Base-by-base conservation (phyloP, 2,888 invertebrate genomes). In the Salpingus planirostris region DNA sequence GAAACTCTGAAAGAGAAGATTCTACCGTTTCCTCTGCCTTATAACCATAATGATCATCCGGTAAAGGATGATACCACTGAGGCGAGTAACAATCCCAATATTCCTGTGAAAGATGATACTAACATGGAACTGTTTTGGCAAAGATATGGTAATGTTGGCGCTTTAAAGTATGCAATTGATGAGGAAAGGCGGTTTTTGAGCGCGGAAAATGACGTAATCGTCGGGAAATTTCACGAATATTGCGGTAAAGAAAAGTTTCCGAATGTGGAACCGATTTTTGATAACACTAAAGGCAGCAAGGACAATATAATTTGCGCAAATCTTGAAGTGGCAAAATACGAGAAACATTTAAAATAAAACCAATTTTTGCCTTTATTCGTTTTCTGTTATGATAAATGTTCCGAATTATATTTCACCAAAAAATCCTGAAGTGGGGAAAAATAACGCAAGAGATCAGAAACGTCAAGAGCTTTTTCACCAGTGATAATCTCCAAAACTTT, bases 1-100 rank as follows among this genome's bases (percentile, higher is more conserved):
- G 83, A 84, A 54, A 74, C 75, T 0, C 67, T 73, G 25, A 65
- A 69, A 0, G 78, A 79, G 45, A 70, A 72, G 47, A 57, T 69
- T 24, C 40, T 66, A 14, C 63, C 67, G 2, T 62, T 59, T 46
- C 57, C 55, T 5, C 30, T 31, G n/a, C n/a, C n/a, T n/a, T n/a
- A n/a, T n/a, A n/a, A n/a, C n/a, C n/a, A n/a, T n/a, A n/a, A n/a
- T n/a, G n/a, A n/a, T n/a, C n/a, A n/a, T n/a, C 29, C 35, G 14
- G 21, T 29, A 4, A 35, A 28, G 13, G 18, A 12, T 1, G 35
- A 38, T 7, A 8, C 7, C 12, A 18, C 34, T 3, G 31, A 36
- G 4, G 28, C 35, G 3, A 24, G 11, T 10, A 24, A 23, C 6
- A 11, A 11, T 14, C 1, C 11, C 2, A 6, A n/a, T n/a, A n/a